Evolutionary conservation across 2,797 vertebrate species (phyloP), one percentile per base, ranked within the genome.

Genomic region (Australoheros facetus): DNA sequence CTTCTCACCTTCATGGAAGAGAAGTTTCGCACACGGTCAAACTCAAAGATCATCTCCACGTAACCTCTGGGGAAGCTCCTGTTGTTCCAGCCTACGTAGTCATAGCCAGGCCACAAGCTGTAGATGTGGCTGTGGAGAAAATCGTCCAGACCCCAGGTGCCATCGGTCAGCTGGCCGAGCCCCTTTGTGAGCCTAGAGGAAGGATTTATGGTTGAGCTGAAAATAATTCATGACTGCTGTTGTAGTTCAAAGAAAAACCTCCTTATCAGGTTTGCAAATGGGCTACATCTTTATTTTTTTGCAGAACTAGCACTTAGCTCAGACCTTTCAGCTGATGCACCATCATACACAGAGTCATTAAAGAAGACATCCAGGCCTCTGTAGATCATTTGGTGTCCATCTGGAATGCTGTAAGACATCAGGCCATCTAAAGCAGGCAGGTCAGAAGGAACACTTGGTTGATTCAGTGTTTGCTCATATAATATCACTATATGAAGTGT

Each of bases 1-100:
- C 5, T 42, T 28, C 69, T 79, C 69, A 99, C 98, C 97, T 99
- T 99, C 97, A 99, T 98, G 34, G 97, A 96, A 0, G 98, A 98
- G 91, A 99, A 99, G 91, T 99, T 99, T 89, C 97, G 93, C 85
- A 98, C 92, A 55, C 95, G 96, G 92, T 99, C 98, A 0, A 99
- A 99, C 81, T 98, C 97, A 7, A 99, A 99, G 85, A 95, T 96
- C 85, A 98, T 97, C 95, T 99, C 98, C 66, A 98, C 95, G 1
- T 96, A 97, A 81, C 97, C 97, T 0, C 94, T 94, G 1, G 95
- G 75, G 0, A 96, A 96, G 77, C 95, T 99, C 85, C 96, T 96
- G 0, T 99, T 99, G 87, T 92, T 96, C 98, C 98, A 99, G 78
- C 98, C 98, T 56, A 99, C 96, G 0, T 98, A 99, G 95, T 99